Percentiles rank a stretch among this genome's conserved stretches.
phyloP scores from a whole-genome alignment of 2,113 vertebrate species.

The chimpanzee (Pan troglodytes) region NHGRI_mPanTro3-v2.1_pri NC_086016.1:46379501-46380000 shows the following conservation, averaged over 20 bases:
- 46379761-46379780: background rate
- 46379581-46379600: background rate
- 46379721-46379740: background rate
- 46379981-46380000: background rate
- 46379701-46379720: background rate
- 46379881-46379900: background rate
- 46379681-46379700: background rate
- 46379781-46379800: background rate
- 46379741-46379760: background rate
- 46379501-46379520: background rate
- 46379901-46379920: background rate
- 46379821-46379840: background rate
- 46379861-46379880: background rate
- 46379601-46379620: background rate
- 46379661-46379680: background rate
- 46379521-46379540: accelerated
- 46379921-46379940: background rate
- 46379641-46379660: background rate
- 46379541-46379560: background rate
- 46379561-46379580: background rate
- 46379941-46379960: background rate
- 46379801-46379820: background rate
- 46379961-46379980: background rate
- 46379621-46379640: background rate
- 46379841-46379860: background rate